These are phyloP conservation scores for Pelobates cultripes DNA, from an alignment of 2,797 vertebrate genomes.

Conservation along the genomic window DNA sequence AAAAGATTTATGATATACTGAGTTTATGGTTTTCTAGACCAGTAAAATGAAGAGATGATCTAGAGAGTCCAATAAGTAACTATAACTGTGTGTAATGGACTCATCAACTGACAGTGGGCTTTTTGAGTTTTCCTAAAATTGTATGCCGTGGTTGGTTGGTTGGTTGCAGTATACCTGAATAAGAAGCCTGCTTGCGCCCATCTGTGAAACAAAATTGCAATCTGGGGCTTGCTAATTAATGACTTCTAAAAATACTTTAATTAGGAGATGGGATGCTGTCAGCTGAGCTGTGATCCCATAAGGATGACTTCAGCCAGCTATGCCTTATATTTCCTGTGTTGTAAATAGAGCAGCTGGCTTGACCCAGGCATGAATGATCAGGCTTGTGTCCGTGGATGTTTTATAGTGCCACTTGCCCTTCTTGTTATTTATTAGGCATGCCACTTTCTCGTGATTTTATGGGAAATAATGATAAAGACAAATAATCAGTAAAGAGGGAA, in stretches of 20 bases:
- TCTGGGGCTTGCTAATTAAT: slow-evolving; percentile 17
- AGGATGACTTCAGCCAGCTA: not conserved
- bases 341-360: not conserved
- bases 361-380: not conserved
- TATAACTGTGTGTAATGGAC: too few species aligned
- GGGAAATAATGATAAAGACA: not conserved
- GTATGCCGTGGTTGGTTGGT: not conserved
- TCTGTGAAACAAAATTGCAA: slow-evolving; percentile 8
- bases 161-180: slow-evolving; percentile 11
- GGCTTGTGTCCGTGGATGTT: not conserved
- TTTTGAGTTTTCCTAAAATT: not conserved
- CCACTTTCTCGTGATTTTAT: not conserved
- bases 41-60: too few species aligned
- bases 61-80: too few species aligned
- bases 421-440: not conserved
- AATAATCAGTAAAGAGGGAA: too few species aligned
- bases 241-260: slow-evolving; percentile 24
- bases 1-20: too few species aligned
- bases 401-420: not conserved
- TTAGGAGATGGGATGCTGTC: slow-evolving; percentile 12
- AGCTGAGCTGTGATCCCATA: slow-evolving; percentile 9
- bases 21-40: too few species aligned
- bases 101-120: not conserved
- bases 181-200: not conserved
- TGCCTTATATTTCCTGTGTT: not conserved